These are phyloP conservation scores for Zhengitettix transpicula DNA, from an alignment of 2,888 invertebrate species.

Conservation along the genomic window DNA sequence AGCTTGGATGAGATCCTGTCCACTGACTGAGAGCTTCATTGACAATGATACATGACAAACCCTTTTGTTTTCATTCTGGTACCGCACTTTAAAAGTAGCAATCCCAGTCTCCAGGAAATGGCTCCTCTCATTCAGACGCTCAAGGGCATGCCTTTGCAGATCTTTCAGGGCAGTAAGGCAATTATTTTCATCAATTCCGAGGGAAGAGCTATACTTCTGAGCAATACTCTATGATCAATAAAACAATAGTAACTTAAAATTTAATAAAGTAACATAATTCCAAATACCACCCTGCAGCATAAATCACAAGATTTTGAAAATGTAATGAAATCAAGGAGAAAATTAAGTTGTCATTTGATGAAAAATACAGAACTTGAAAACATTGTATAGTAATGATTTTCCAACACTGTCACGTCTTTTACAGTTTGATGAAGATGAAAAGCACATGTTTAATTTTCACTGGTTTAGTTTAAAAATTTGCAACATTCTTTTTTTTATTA, in stretches of 20 bases:
- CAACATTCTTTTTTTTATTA: too few relatives aligned
- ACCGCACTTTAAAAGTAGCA: constrained; percentile 53
- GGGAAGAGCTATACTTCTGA: constrained; percentile 33
- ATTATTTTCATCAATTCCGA: constrained; percentile 33
- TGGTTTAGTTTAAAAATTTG: too few relatives aligned
- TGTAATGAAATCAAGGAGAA: too few relatives aligned
- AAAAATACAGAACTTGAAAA: too few relatives aligned
- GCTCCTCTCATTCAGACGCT: constrained; percentile 50
- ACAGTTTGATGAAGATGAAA: too few relatives aligned
- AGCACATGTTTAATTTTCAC: too few relatives aligned
- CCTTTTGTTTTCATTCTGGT: constrained; percentile 32
- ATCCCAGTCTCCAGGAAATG: constrained; percentile 52
- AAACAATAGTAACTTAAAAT: neutral
- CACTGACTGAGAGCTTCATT: constrained; percentile 33
- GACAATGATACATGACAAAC: constrained; percentile 37
- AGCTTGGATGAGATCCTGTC: constrained; percentile 35
- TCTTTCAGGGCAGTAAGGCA: constrained; percentile 39
- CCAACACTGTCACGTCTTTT: too few relatives aligned
- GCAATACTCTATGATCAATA: constrained; percentile 41
- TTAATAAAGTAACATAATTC: too few relatives aligned
- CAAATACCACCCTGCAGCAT: too few relatives aligned
- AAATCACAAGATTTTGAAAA: too few relatives aligned
- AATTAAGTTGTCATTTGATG: too few relatives aligned
- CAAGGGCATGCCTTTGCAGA: constrained; percentile 50
- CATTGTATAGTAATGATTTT: too few relatives aligned